Base-by-base conservation (phyloP, 2,888 invertebrate species). In the Ormyrus thymus region DNA sequence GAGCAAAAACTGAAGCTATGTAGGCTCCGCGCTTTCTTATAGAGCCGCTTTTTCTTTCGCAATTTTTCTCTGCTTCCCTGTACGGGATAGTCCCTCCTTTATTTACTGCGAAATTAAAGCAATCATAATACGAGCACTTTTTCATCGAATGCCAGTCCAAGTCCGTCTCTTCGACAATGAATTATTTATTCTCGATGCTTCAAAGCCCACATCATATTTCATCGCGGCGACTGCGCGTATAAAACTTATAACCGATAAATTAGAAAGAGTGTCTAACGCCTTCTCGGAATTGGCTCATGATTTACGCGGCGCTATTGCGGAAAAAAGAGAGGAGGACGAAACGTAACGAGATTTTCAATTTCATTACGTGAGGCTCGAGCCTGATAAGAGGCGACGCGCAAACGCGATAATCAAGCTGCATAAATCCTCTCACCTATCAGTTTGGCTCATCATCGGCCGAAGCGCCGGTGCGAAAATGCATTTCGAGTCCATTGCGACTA, bases 271-370 rank as follows among this genome's bases (percentile, higher is more conserved):
- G 58, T 53, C 59, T 59, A 70, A 48, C 7, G 46, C 45, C 29
- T 70, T 69, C 78, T 65, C 46, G 51, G 69, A 78, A 70, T 48
- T 51, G 46, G 51, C 50, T 53, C 69, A 70, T 78, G 69, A 74
- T 74, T 78, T 65, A 68, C 64, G 7, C 29, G 9, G 50, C 56
- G 66, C 46, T 70, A 70, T 72, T 66, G 53, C 48, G 70, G 70
- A 61, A 59, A 75, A 61, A 15, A 53, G 45, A 62, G 46, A 10
- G 53, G 15, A 46, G 13, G 43, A 3, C 46, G 59, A 79, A 70
- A 59, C 58, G 53, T 75, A 80, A 76, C 76, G 62, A 76, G 76
- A 80, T 76, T 80, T 80, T 76, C 76, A 80, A 66, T 80, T 80
- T 80, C 79, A 79, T 79, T 79, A 79, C 75, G 73, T 58, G 73